Conservation (phyloP, 2,888 invertebrate species). For the Drosophila prolongata region DNA sequence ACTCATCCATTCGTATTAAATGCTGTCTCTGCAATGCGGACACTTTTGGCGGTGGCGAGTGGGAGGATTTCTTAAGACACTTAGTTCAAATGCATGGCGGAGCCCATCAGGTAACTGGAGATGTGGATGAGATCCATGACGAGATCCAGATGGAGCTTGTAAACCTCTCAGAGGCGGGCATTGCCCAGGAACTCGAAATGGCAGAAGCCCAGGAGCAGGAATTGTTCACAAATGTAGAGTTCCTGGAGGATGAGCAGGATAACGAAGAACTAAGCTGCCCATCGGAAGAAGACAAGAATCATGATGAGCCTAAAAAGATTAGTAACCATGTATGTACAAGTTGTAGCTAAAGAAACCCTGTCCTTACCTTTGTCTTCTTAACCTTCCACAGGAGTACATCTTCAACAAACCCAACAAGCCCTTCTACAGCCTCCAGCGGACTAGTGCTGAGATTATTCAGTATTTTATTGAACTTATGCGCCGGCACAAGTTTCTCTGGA, state of each 20-base stretch:
- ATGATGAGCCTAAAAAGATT: background rate
- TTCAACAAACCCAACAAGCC: slow-evolving; percentile 18
- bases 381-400: slow-evolving; percentile 8
- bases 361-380: background rate
- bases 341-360: background rate
- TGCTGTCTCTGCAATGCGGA: slow-evolving; percentile 42
- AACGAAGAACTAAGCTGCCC: too few species aligned
- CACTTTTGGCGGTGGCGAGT: slow-evolving; percentile 18
- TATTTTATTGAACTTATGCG: slow-evolving; percentile 45
- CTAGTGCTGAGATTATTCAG: slow-evolving; percentile 33
- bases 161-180: slow-evolving; percentile 14
- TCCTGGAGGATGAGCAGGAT: slow-evolving; percentile 2
- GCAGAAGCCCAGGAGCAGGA: background rate
- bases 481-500: slow-evolving; percentile 42
- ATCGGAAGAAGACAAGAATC: background rate
- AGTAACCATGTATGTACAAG: background rate
- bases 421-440: slow-evolving; percentile 46
- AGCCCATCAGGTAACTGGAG: background rate
- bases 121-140: slow-evolving; percentile 44
- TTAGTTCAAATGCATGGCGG: slow-evolving; percentile 16
- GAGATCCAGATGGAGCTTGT: slow-evolving; percentile 47
- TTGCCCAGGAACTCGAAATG: background rate
- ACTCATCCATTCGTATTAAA: slow-evolving; percentile 33
- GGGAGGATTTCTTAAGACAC: slow-evolving; percentile 34
- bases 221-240: slow-evolving; percentile 8